phyloP scores from a whole-genome alignment of 2,888 invertebrate genomes.

The Cerastis leucographa region DNA sequence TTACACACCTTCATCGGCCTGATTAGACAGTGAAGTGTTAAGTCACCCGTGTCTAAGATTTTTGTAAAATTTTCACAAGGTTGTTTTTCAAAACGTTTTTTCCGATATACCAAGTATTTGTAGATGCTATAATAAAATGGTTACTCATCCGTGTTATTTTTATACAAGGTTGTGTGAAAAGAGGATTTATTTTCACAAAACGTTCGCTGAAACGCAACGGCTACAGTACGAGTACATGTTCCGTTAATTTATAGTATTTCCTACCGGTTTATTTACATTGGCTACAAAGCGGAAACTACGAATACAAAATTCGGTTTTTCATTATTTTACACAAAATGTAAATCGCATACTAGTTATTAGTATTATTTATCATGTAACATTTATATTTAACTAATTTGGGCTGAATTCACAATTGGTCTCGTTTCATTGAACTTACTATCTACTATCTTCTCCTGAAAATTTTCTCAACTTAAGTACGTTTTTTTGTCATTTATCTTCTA shows the following conservation, averaged over 20 bases:
- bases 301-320: conserved; percentile 62
- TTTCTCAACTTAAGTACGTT: conserved; percentile 6
- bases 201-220: not conserved
- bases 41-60: conserved; percentile 25
- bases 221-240: conserved; percentile 34
- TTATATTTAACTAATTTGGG: conserved; percentile 28
- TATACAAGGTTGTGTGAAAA: conserved; percentile 8
- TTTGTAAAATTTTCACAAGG: conserved; percentile 16
- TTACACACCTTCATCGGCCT: conserved; percentile 39
- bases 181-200: conserved; percentile 26
- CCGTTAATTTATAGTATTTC: conserved; percentile 21
- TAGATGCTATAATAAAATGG: conserved; percentile 3
- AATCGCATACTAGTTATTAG: conserved; percentile 31
- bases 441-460: conserved; percentile 33
- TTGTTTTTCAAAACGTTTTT: conserved; percentile 26
- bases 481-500: conserved; percentile 27
- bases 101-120: conserved; percentile 6
- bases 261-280: conserved; percentile 48
- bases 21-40: conserved; percentile 29
- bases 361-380: conserved; percentile 22
- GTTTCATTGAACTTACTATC: conserved; percentile 28
- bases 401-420: conserved; percentile 62
- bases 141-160: conserved; percentile 17
- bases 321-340: conserved; percentile 49
- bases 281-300: conserved; percentile 62